phyloP scores from a whole-genome alignment of 2,888 invertebrate genomes.

The Drosophila emarginata region DNA sequence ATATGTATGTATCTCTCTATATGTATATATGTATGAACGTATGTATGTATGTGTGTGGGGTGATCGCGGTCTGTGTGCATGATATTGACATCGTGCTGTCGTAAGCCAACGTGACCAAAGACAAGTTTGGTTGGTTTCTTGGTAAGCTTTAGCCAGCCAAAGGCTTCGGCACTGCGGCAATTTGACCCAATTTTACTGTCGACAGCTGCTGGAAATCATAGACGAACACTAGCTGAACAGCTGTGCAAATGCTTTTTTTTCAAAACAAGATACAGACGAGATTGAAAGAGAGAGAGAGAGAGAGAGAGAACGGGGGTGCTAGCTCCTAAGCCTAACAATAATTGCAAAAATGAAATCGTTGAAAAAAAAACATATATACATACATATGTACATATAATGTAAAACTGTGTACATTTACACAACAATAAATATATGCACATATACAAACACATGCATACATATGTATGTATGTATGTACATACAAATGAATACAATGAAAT shows the following conservation, averaged over 20 bases:
- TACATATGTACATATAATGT: no score
- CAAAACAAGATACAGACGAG: no score
- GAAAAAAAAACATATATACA: slow-evolving; percentile 21
- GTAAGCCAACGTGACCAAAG: slow-evolving; percentile 65
- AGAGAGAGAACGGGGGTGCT: slow-evolving; percentile 44
- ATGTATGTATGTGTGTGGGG: slow-evolving; percentile 10
- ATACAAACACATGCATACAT: slow-evolving; percentile 9
- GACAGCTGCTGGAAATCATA: slow-evolving; percentile 50
- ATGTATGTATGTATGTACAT: slow-evolving; percentile 39
- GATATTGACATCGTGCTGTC: slow-evolving; percentile 35
- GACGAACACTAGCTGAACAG: slow-evolving; percentile 52
- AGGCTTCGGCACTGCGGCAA: slow-evolving; percentile 46
- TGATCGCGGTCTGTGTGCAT: slow-evolving; percentile 33
- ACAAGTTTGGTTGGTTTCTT: slow-evolving; percentile 67
- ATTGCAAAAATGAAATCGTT: slow-evolving; percentile 54
- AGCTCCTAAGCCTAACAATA: slow-evolving; percentile 36
- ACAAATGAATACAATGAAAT: slow-evolving; percentile 48
- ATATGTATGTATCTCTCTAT: not conserved
- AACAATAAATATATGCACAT: slow-evolving; percentile 29
- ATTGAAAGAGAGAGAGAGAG: slow-evolving; percentile 1
- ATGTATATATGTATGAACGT: not conserved
- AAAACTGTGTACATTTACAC: no score
- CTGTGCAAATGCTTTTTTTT: slow-evolving; percentile 56
- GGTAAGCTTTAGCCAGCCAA: slow-evolving; percentile 34
- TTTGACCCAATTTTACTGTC: slow-evolving; percentile 66